Base-by-base conservation (phyloP, 2,113 vertebrate species). In the Muntiacus reevesi region DNA sequence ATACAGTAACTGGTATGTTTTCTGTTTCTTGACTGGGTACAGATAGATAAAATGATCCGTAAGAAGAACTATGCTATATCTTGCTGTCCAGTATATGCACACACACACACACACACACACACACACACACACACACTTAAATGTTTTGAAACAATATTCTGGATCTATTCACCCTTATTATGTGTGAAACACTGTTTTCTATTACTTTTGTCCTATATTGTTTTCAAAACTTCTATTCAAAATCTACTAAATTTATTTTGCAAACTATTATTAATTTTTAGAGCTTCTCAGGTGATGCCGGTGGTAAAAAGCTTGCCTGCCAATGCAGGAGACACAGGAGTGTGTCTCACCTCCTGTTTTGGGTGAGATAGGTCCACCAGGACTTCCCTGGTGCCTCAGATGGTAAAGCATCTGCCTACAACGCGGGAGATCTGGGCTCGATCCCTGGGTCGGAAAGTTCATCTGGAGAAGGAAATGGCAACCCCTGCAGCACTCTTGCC, bases 371-470 rank as follows among this genome's bases (percentile, higher is more conserved):
- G 12, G 23, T 76, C 71, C 23, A 43, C 36, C 40, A 27, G 71
- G 71, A 43, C 36, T 27, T 76, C 23, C 23, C 40, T 43, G 71
- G 23, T 43, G 6, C 40, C 12, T 76, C 36, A 76, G 23, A 40
- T 76, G 40, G 40, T 76, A 43, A 76, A 76, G 12, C 21, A 76
- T 43, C 71, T 76, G 71, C 40, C 6, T 43, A 15, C 71, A 76
- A 27, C 27, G 23, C 0, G 3, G 40, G 67, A 74, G 10, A 40
- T 71, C 67, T 3, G 5, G 10, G n/a, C 23, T 40, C 5, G 0
- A 3, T 40, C 36, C 36, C 19, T 6, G 4, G 10, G 2, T 40
- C 5, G 0, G n/a, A 40, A 40, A 40, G 67, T 25, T 40, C 21
- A 74, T 74, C 36, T 74, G 10, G 36, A 74, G n/a, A 74, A 74